These are phyloP conservation scores for Himantopus leucocephalus DNA, from an alignment of 2,113 vertebrate species.

Conservation along the genomic window DNA sequence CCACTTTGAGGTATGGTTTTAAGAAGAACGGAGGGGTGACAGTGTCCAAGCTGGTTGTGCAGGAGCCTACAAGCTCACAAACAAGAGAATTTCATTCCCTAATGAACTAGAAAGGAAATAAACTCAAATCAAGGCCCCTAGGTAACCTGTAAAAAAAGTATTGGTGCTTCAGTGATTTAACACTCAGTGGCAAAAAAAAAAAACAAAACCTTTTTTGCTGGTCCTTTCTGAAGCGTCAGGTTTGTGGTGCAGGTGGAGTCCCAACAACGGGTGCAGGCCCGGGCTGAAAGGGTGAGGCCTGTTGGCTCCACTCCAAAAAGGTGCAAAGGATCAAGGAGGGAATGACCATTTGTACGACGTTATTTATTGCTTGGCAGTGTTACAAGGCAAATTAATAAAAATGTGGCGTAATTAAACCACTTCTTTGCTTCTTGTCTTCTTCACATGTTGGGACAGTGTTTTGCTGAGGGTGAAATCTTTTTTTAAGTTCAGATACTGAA, in stretches of 20 bases:
- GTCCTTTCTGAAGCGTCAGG: neutral
- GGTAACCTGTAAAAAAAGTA: neutral
- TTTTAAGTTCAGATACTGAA: neutral
- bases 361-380: neutral
- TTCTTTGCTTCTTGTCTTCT: neutral
- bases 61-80: neutral
- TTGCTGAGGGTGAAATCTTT: neutral
- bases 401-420: neutral
- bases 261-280: neutral
- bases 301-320: neutral
- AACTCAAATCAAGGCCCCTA: neutral
- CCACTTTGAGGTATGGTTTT: neutral
- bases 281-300: neutral
- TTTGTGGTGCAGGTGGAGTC: neutral
- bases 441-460: neutral
- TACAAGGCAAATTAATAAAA: neutral
- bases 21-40: neutral
- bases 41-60: neutral
- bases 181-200: neutral
- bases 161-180: neutral
- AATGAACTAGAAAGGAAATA: neutral
- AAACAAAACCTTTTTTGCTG: neutral
- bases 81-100: neutral
- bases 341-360: neutral
- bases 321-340: neutral